A percentile compares a stretch with the other conserved stretches of the same genome.
phyloP scores from a whole-genome alignment of 2,888 invertebrate genomes.

The Cremastinae sp. region DNA sequence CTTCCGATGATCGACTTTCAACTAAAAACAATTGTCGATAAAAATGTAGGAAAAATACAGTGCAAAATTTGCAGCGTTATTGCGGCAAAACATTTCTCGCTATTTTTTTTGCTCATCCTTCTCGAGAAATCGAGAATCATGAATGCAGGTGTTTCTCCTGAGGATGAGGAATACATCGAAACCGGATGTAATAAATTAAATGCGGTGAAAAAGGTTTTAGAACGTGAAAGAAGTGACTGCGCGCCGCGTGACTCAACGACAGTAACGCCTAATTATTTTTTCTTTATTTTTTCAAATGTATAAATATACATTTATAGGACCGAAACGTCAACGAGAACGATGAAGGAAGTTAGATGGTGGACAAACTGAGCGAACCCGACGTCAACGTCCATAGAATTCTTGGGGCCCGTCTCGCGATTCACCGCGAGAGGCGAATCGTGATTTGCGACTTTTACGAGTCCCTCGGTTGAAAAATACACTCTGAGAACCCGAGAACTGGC shows the following conservation, averaged over 20 bases:
- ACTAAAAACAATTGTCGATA: too few species aligned
- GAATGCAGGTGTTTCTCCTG: conserved; percentile 67
- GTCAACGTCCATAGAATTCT: conserved; percentile 42
- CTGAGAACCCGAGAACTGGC: conserved; percentile 39
- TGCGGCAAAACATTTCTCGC: neutral
- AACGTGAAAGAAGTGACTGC: conserved; percentile 41
- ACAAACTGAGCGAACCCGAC: conserved; percentile 12
- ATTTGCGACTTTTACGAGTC: conserved; percentile 65
- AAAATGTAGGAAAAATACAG: too few species aligned
- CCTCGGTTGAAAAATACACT: conserved; percentile 30
- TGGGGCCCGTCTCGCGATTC: conserved; percentile 31
- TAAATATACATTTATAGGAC: conserved; percentile 33
- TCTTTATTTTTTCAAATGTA: neutral
- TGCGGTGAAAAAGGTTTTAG: conserved; percentile 67
- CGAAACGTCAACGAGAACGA: conserved; percentile 43
- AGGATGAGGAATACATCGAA: conserved; percentile 57
- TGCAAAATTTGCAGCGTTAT: too few species aligned
- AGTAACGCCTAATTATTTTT: conserved; percentile 57
- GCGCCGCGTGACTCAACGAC: conserved; percentile 70
- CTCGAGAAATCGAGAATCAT: neutral
- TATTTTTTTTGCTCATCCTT: too few species aligned
- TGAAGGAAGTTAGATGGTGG: conserved; percentile 3
- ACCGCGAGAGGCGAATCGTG: conserved; percentile 56
- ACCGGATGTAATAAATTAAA: conserved; percentile 73
- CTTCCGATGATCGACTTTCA: too few species aligned